Conservation (phyloP, 2,113 vertebrate genomes). For the Mixornis gularis region DNA sequence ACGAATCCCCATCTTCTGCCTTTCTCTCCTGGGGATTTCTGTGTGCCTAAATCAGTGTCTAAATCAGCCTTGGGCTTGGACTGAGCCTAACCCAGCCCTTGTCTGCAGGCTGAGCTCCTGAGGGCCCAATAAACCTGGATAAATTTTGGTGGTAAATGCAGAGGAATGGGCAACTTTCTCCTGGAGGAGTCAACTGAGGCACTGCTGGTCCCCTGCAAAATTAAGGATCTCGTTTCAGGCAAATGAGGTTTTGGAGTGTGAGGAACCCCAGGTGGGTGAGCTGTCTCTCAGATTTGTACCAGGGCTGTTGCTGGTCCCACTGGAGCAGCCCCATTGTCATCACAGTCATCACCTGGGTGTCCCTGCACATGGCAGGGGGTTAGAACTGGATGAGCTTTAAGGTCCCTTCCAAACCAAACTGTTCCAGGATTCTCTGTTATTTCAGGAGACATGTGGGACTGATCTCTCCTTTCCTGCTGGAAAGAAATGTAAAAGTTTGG, state of each 20-base stretch:
- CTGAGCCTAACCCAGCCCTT: background rate
- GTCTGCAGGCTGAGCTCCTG: background rate
- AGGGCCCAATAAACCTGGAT: background rate
- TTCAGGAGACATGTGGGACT: background rate
- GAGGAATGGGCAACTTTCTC: background rate
- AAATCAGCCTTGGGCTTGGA: background rate
- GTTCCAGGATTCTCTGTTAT: background rate
- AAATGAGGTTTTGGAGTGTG: background rate
- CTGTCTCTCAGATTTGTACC: background rate
- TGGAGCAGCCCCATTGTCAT: background rate
- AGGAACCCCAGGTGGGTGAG: background rate
- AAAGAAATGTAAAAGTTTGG: background rate
- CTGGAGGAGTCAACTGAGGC: background rate
- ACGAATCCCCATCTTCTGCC: background rate
- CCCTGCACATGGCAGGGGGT: background rate
- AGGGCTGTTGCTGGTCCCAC: background rate
- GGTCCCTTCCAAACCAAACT: background rate
- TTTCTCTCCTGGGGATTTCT: background rate
- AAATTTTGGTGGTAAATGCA: fast-evolving
- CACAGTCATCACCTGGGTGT: background rate
- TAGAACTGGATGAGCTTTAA: background rate
- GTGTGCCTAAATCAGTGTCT: background rate
- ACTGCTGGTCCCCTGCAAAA: background rate
- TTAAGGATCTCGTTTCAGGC: background rate
- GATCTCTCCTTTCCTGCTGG: background rate